A percentile compares a stretch with the other conserved stretches of the same genome.
Conservation (phyloP, 2,888 invertebrate species). For the Cheilosia pagana region DNA sequence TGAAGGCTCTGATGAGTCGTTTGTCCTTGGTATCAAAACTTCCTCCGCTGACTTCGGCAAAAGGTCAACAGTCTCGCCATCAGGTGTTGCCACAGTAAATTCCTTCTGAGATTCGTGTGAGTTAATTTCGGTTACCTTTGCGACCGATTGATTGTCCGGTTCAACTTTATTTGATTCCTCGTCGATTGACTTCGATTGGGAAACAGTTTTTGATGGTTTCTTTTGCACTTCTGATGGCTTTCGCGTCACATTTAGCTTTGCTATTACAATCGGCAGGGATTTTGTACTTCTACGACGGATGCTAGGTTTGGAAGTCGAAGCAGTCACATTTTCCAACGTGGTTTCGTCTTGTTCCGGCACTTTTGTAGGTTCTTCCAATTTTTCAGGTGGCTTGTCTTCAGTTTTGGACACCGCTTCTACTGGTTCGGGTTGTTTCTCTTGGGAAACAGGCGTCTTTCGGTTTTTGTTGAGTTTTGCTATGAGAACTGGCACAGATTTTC, state of each 20-base stretch:
- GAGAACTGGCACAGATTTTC: constrained; percentile 52
- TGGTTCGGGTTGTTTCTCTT: background rate
- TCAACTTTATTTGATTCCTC: background rate
- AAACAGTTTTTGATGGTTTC: background rate
- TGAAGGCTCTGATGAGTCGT: no score
- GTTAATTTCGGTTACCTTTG: no score
- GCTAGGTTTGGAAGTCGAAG: background rate
- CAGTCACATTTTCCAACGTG: background rate
- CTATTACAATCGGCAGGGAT: background rate
- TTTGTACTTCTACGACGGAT: background rate
- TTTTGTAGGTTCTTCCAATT: background rate
- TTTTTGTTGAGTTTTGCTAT: constrained; percentile 51
- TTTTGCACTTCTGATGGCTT: background rate
- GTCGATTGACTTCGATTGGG: background rate
- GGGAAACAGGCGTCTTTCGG: constrained; percentile 13
- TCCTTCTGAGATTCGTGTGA: no score
- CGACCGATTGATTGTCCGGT: background rate
- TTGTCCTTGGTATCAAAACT: no score
- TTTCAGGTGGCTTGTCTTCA: background rate
- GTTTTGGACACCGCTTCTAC: background rate
- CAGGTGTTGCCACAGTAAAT: no score
- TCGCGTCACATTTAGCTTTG: background rate
- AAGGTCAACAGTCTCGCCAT: no score
- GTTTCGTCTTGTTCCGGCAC: background rate
- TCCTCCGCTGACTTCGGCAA: no score